A percentile compares a stretch with the other conserved stretches of the same genome.
These are phyloP conservation scores for Isaurus tuberculatus DNA, from an alignment of 92 coral and sea anemone species.

Conservation along the genomic window DNA sequence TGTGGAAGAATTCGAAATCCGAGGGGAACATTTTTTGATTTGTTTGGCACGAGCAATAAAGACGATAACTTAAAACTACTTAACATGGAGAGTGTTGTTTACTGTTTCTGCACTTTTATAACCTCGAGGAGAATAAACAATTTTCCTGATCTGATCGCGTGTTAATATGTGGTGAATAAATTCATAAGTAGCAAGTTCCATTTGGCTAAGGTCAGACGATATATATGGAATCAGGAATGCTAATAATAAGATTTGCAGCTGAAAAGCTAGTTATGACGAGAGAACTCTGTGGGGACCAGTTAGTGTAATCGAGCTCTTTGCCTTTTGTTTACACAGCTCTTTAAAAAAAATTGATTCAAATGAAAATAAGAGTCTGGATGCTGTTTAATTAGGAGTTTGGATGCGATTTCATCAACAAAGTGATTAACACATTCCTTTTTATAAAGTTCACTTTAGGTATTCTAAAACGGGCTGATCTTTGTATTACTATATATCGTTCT, in stretches of 20 bases:
- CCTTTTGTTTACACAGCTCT: conserved; percentile 5
- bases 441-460: neutral
- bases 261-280: neutral
- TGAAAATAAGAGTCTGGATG: conserved; percentile 21
- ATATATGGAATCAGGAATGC: neutral
- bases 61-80: neutral
- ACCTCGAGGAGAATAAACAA: neutral
- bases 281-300: neutral
- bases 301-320: neutral
- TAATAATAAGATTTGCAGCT: neutral
- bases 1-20: conserved; percentile 27
- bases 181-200: neutral
- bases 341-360: conserved; percentile 28
- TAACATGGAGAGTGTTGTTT: neutral
- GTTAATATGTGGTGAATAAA: neutral
- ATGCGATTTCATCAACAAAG: conserved; percentile 31
- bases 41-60: neutral
- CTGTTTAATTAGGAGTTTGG: conserved; percentile 24
- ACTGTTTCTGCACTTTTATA: neutral
- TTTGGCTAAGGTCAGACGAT: neutral
- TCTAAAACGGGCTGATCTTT: neutral
- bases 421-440: neutral
- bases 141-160: conserved; percentile 4
- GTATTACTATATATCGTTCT: neutral
- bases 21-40: neutral